Percentiles rank a stretch among this genome's conserved stretches.
These are phyloP conservation scores for Madoqua kirkii DNA, from an alignment of 2,113 vertebrate genomes.

Conservation along the genomic window DNA sequence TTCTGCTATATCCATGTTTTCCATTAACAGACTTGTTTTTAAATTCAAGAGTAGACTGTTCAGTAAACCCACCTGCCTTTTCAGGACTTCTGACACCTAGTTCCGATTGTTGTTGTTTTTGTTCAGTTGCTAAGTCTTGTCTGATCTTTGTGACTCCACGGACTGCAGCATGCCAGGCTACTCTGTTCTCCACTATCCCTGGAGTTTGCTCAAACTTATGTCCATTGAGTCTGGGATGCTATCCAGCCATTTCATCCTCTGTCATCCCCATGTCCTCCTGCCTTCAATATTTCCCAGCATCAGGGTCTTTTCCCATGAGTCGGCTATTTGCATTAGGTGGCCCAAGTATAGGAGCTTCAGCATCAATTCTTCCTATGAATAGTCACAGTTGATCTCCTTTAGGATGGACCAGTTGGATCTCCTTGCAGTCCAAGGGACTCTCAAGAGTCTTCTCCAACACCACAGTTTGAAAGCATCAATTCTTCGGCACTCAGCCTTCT, in stretches of 20 bases:
- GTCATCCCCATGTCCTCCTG: not conserved
- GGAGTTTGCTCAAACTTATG: not conserved
- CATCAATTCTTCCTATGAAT: not conserved
- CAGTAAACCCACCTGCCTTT: not conserved
- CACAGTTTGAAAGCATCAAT: not conserved
- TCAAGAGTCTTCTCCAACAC: not conserved
- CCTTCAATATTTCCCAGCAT: not conserved
- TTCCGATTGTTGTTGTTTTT: not conserved
- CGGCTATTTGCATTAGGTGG: not conserved
- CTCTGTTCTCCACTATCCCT: not conserved
- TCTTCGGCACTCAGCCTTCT: accelerated
- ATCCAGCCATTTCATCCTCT: not conserved
- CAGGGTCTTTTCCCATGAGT: not conserved
- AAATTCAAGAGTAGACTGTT: not conserved
- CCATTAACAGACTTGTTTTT: not conserved
- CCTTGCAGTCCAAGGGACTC: not conserved
- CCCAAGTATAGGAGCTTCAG: not conserved
- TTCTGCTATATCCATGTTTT: not conserved
- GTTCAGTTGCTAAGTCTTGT: not conserved
- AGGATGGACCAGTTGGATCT: not conserved
- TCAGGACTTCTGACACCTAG: not conserved
- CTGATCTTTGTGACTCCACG: not conserved
- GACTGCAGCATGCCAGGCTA: not conserved
- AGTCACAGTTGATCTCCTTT: not conserved
- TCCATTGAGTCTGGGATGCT: not conserved